Base-by-base conservation (phyloP, 2,113 vertebrate species). In the Syngnathus typhle region DNA sequence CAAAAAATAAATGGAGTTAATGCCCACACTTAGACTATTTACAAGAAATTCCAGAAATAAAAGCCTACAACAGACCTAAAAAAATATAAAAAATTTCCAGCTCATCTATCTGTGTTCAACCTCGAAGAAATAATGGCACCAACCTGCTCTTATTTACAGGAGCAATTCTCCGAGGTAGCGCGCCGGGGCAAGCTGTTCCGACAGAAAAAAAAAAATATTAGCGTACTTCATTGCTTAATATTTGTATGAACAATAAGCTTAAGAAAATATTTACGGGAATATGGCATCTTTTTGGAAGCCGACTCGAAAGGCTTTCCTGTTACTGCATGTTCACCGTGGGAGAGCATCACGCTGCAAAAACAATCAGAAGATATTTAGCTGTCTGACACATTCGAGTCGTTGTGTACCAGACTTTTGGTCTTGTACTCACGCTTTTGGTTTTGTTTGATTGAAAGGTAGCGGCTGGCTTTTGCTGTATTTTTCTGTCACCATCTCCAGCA, bases 401-500 rank as follows among this genome's bases (percentile, higher is more conserved):
- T 9, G 49, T 51, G 49, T 51, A 3, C 27, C 27, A 32, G 2
- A 32, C 27, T 32, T 32, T 32, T 32, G 27, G 27, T 32, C 3
- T 12, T 23, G 18, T 49, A 80, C 87, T 81, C 76, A 92, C 90
- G 76, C 78, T 58, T 87, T 82, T 13, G 89, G 89, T 71, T 88
- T 90, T 38, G 89, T 81, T 64, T 88, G 87, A 71, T 81, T 87
- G 71, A 90, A 91, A 2, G 90, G 90, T 49, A 92, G 77, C 2
- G 87, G 90, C 51, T 88, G 88, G 67, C 77, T 91, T 71, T 88
- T 90, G 66, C 86, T 87, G 82, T 91, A 89, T 77, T 90, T 87
- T 64, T 91, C 90, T 0, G 90, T 85, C 11, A 91, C 87, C 88
- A 91, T 88, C 75, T 91, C 88, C 60, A 92, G 73, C 67, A 92